A percentile compares a stretch with the other conserved stretches of the same genome.
phyloP scores from a whole-genome alignment of 2,113 vertebrate species.

The Anseranas semipalmata region DNA sequence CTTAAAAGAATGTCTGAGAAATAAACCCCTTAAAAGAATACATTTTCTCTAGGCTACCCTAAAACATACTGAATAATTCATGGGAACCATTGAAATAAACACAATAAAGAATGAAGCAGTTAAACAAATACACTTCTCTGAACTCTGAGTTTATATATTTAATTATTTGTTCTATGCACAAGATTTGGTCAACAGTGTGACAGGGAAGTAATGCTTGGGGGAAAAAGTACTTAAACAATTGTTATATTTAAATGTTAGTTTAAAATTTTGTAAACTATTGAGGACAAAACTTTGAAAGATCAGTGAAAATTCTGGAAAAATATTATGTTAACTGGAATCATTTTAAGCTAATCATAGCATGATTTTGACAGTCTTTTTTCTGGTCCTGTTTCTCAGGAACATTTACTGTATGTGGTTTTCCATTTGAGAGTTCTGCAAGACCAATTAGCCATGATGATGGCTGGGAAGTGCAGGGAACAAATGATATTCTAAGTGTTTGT shows the following conservation, averaged over 20 bases:
- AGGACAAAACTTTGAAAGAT: neutral
- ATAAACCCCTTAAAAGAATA: slow-evolving; percentile 62
- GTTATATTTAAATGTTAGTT: neutral
- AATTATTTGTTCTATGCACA: slow-evolving; percentile 4
- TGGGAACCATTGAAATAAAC: slow-evolving; percentile 65
- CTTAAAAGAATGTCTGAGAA: slow-evolving; percentile 73
- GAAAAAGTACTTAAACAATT: neutral
- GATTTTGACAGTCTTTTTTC: neutral
- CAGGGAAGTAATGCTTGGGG: neutral
- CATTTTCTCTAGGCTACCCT: slow-evolving; percentile 62
- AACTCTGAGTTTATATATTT: slow-evolving; percentile 32
- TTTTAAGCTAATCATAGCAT: neutral
- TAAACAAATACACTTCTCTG: slow-evolving; percentile 55
- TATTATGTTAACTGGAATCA: neutral
- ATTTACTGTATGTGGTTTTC: rapidly evolving
- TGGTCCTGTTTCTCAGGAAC: neutral
- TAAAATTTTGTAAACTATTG: neutral
- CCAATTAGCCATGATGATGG: neutral
- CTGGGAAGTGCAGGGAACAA: neutral
- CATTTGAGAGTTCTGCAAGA: neutral
- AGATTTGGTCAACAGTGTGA: neutral
- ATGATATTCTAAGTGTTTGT: rapidly evolving
- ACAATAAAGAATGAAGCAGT: slow-evolving; percentile 69
- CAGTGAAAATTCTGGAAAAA: neutral
- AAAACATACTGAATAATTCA: slow-evolving; percentile 75